Evolutionary conservation across 2,797 vertebrate species (phyloP).

Genomic region (Hapalemur alaotrensis): DNA sequence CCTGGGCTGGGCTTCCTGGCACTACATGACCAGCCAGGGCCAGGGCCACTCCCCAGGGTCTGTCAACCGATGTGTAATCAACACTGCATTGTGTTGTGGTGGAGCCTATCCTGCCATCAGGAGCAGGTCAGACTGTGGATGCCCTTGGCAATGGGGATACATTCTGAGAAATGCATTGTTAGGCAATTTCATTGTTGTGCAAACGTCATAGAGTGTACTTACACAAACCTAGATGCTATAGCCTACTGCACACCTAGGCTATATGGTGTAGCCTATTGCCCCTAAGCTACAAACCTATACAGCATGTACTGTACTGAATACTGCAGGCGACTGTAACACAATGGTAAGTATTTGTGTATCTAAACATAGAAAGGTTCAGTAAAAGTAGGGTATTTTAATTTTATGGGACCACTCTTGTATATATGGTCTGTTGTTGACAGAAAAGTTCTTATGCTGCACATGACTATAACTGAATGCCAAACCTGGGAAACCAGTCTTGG

Average conservation of each 20-base stretch:
- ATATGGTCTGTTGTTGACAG: not conserved
- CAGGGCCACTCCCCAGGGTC: not conserved
- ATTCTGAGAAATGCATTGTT: not conserved
- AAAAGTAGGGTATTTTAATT: not conserved
- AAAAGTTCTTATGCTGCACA: not conserved
- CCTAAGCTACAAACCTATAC: not conserved
- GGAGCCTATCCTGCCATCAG: not conserved
- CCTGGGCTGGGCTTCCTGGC: not conserved
- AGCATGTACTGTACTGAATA: not conserved
- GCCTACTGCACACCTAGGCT: not conserved
- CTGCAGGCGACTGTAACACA: not conserved
- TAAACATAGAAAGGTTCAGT: not conserved
- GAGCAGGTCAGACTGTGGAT: not conserved
- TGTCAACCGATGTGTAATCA: not conserved
- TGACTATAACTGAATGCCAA: not conserved
- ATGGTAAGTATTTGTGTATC: not conserved
- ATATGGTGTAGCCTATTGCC: not conserved
- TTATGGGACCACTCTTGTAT: not conserved
- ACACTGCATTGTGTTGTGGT: not conserved
- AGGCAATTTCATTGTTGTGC: not conserved
- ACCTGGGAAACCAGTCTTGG: not conserved
- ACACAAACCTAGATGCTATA: not conserved
- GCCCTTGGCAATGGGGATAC: not conserved
- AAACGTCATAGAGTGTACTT: not conserved
- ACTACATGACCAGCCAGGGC: not conserved